A percentile compares a stretch with the other conserved stretches of the same genome.
These are phyloP conservation scores for Piscicola geometra DNA, from an alignment of 2,888 invertebrate species.

Conservation along the genomic window DNA sequence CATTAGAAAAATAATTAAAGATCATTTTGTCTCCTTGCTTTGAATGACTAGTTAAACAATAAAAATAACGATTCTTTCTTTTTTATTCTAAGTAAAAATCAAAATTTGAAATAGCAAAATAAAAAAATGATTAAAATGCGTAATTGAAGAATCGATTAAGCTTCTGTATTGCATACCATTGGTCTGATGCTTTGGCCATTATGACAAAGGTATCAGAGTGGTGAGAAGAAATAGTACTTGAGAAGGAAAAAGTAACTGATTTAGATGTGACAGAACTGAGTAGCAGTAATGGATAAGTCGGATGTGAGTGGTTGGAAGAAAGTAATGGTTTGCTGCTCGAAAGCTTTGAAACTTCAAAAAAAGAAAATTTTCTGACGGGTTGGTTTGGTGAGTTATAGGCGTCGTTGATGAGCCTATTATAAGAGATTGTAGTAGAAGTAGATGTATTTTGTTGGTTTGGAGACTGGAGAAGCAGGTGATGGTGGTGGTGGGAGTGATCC, in stretches of 20 bases:
- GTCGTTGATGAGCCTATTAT: too few relatives aligned
- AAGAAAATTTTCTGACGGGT: too few relatives aligned
- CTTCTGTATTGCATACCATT: too few relatives aligned
- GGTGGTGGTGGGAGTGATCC: conserved; percentile 4
- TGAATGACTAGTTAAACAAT: too few relatives aligned
- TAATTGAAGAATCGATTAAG: too few relatives aligned
- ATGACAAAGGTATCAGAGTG: neutral
- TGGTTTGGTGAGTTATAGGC: neutral
- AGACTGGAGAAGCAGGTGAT: too few relatives aligned
- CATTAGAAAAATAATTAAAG: too few relatives aligned
- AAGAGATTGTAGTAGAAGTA: too few relatives aligned
- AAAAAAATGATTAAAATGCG: too few relatives aligned
- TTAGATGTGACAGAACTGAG: conserved; percentile 3
- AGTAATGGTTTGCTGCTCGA: neutral
- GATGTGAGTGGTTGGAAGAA: neutral
- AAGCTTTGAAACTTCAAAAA: neutral
- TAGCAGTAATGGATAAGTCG: neutral
- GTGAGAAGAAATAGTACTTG: neutral
- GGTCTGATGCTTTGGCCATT: neutral
- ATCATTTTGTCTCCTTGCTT: too few relatives aligned
- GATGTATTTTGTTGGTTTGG: neutral
- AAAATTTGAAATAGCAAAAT: too few relatives aligned
- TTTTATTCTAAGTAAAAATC: neutral
- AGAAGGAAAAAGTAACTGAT: neutral
- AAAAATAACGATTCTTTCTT: too few relatives aligned